Conservation (phyloP, 1,140 invertebrate genomes). For the Littorina saxatilis region DNA sequence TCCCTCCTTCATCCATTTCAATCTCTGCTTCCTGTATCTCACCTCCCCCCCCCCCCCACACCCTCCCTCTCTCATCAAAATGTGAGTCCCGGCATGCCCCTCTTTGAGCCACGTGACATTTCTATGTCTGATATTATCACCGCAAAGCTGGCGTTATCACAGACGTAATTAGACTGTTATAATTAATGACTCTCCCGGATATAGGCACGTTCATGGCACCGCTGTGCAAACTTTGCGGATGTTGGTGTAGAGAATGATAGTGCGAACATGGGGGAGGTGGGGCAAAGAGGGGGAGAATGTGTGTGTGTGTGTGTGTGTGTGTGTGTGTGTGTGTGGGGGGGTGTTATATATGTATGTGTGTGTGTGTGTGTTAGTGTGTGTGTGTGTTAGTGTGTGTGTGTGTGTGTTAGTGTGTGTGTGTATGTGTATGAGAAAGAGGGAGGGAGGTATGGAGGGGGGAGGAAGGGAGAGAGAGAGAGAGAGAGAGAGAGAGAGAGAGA, state of each 20-base stretch:
- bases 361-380: slow-evolving; percentile 1
- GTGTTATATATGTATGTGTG: neutral
- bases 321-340: slow-evolving; percentile 4
- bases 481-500: too few relatives aligned
- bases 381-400: slow-evolving; percentile 1
- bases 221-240: too few relatives aligned
- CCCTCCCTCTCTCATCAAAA: too few relatives aligned
- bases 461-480: too few relatives aligned
- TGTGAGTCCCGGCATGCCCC: neutral
- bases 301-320: neutral
- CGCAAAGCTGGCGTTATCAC: neutral
- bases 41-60: too few relatives aligned
- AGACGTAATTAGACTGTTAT: slow-evolving; percentile 6
- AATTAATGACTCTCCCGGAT: neutral
- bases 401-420: slow-evolving; percentile 3
- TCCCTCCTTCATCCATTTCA: too few relatives aligned
- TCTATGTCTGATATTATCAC: neutral
- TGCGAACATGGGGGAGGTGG: neutral
- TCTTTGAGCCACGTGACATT: neutral
- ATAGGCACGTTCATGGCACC: too few relatives aligned
- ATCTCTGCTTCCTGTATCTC: too few relatives aligned
- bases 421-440: neutral
- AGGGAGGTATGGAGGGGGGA: too few relatives aligned
- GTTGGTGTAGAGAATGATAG: neutral
- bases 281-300: neutral